A percentile compares a stretch with the other conserved stretches of the same genome.
phyloP scores from a whole-genome alignment of 64 coral and sea anemone species.

The Astreopora myriophthalma region DNA sequence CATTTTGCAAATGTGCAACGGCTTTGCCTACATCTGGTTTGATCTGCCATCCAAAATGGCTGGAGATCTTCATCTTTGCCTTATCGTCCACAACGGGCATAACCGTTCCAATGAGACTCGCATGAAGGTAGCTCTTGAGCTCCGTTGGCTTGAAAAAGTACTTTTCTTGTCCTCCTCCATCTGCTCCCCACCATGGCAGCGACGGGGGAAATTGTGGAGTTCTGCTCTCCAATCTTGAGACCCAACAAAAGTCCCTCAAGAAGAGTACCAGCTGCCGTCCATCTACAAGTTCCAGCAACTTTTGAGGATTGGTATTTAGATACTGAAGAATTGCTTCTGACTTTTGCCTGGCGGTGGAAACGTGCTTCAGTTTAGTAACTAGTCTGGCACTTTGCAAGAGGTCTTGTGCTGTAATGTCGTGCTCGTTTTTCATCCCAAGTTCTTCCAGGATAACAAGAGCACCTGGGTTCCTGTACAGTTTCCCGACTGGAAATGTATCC shows the following conservation, averaged over 20 bases:
- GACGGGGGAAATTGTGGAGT: constrained; percentile 31
- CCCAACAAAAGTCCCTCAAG: constrained; percentile 37
- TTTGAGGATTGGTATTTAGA: background rate
- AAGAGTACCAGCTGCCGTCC: background rate
- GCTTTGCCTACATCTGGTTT: constrained; percentile 44
- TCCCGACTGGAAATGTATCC: background rate
- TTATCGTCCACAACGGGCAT: constrained; percentile 18
- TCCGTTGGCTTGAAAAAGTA: constrained; percentile 21
- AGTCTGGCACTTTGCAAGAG: constrained; percentile 42
- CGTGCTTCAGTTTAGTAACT: background rate
- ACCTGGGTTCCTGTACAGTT: background rate
- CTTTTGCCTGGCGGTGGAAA: constrained; percentile 24
- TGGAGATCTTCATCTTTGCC: background rate
- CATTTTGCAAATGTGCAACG: constrained; percentile 49
- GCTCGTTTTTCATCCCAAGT: constrained; percentile 45
- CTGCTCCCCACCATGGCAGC: constrained; percentile 22
- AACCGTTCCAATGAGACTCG: constrained; percentile 62
- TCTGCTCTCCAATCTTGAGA: constrained; percentile 11
- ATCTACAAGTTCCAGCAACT: background rate
- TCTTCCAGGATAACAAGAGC: background rate
- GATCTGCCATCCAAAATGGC: constrained; percentile 61
- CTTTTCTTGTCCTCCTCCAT: background rate
- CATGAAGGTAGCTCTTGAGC: constrained; percentile 28
- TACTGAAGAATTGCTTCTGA: constrained; percentile 57
- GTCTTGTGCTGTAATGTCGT: constrained; percentile 35